A percentile compares a stretch with the other conserved stretches of the same genome.
phyloP scores from a whole-genome alignment of 2,797 vertebrate species.

The Synaphobranchus kaupii region DNA sequence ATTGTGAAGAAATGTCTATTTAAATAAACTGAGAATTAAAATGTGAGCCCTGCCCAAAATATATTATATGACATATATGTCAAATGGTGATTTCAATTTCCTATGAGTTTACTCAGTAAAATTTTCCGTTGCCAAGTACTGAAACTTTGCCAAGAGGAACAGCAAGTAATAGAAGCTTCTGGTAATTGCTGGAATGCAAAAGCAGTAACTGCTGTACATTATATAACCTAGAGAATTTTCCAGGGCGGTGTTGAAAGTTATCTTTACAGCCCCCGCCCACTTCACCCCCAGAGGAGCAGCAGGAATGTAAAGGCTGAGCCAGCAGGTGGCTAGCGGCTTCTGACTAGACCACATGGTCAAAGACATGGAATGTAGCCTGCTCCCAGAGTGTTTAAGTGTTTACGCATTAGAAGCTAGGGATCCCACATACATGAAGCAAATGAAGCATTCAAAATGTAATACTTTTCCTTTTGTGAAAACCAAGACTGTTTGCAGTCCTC shows the following conservation, averaged over 20 bases:
- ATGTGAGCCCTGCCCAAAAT: not conserved
- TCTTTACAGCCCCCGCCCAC: slow-evolving; percentile 3
- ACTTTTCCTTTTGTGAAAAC: not conserved
- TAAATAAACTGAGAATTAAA: not conserved
- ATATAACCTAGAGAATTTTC: not conserved
- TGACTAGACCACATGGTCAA: not conserved
- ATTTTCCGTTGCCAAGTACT: not conserved
- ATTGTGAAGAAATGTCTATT: not conserved
- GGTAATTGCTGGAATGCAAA: not conserved
- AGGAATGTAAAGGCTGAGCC: not conserved
- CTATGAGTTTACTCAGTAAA: not conserved
- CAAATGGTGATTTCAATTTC: not conserved
- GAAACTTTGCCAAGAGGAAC: not conserved
- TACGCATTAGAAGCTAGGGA: not conserved
- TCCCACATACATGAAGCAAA: not conserved
- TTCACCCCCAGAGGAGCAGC: not conserved
- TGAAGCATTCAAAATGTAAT: not conserved
- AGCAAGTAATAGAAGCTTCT: not conserved
- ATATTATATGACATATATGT: not conserved
- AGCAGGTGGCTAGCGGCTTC: slow-evolving; percentile 2
- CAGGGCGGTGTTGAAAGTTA: not conserved
- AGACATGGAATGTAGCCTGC: not conserved
- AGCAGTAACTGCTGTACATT: slow-evolving; percentile 1
- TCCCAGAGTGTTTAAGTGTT: not conserved
- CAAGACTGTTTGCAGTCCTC: not conserved